Evolutionary conservation across 92 coral and sea anemone genomes (phyloP), one percentile per base, ranked within the genome.

Genomic region (Heteractis magnifica): DNA sequence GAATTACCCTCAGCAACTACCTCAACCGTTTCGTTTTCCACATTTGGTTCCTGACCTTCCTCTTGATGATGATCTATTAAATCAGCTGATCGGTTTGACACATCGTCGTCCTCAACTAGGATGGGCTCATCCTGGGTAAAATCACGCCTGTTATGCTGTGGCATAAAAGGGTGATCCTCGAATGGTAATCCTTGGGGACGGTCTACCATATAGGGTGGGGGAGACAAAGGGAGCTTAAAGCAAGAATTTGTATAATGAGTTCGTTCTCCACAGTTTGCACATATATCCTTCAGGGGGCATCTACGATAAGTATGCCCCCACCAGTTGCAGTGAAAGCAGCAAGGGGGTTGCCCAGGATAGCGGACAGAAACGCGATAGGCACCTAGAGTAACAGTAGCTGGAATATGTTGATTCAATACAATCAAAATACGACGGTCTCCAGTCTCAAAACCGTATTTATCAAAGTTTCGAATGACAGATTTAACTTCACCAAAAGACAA

Each of bases 291-390:
- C 6, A 78, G 71, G 2, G 49, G 71, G 20, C 71, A 78, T 4
- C 50, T n/a, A 16, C 44, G 41, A 44, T n/a, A 20, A 16, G 70
- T 7, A 50, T 78, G 82, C 10, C 72, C 82, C 82, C 82, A 78
- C 71, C 50, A 78, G 52, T 78, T 78, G 51, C 82, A 78, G 21
- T n/a, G 52, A 26, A 21, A 59, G 71, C 82, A 78, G 72, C 82
- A 78, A 16, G 10, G 5, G 49, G 82, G 49, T 49, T 21, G 82
- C 16, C 72, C 52, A 6, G 15, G 52, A 21, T 78, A 78, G 14
- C 13, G 7, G 4, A 58, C 51, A 5, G 9, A 10, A 12, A 52
- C 82, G 3, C 2, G 55, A 20, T 78, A 78, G 11, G 49, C 48
- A 51, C 12, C 71, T 20, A 78, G 18, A 23, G 34, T 6, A 14